A percentile compares a stretch with the other conserved stretches of the same genome.
These are phyloP conservation scores for Mythimna impura DNA, from an alignment of 2,888 invertebrate genomes.

Conservation along the genomic window DNA sequence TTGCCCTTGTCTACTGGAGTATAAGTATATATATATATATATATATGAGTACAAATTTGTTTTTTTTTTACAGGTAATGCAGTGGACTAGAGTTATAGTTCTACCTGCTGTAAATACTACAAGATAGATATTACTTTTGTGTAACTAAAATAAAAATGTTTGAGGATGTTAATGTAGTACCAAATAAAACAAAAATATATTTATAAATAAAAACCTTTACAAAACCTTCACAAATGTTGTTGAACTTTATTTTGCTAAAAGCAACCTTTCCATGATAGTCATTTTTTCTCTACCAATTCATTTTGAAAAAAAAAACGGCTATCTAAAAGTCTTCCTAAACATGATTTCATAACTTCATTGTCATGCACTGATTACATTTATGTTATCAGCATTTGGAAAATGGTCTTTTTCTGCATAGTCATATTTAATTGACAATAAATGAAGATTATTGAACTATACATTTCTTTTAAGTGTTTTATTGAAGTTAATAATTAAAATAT, in stretches of 20 bases:
- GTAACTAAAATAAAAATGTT: conserved; percentile 10
- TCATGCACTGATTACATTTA: conserved; percentile 7
- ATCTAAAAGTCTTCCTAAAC: conserved; percentile 31
- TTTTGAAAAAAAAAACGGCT: conserved; percentile 26
- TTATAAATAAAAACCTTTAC: conserved; percentile 57
- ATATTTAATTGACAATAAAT: conserved; percentile 20
- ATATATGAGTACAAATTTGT: no score
- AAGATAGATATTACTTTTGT: conserved; percentile 1
- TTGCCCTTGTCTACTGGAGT: background rate
- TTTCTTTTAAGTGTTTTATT: conserved; percentile 20
- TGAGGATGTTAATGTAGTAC: conserved; percentile 10
- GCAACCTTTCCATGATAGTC: conserved; percentile 39
- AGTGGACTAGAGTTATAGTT: background rate
- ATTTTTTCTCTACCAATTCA: conserved; percentile 7
- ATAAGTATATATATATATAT: background rate
- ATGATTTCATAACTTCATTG: conserved; percentile 39
- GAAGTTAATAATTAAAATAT: conserved; percentile 56
- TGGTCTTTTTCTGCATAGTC: conserved; percentile 5
- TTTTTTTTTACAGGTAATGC: conserved; percentile 29
- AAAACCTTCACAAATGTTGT: conserved; percentile 50
- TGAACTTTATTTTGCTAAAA: conserved; percentile 52
- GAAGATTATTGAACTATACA: conserved; percentile 21
- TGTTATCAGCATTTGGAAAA: conserved; percentile 21
- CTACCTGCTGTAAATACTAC: background rate
- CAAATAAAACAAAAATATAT: conserved; percentile 54